Evolutionary conservation across 1,140 invertebrate species (phyloP), one percentile per base, ranked within the genome.

Genomic region (Zophobas morio): DNA sequence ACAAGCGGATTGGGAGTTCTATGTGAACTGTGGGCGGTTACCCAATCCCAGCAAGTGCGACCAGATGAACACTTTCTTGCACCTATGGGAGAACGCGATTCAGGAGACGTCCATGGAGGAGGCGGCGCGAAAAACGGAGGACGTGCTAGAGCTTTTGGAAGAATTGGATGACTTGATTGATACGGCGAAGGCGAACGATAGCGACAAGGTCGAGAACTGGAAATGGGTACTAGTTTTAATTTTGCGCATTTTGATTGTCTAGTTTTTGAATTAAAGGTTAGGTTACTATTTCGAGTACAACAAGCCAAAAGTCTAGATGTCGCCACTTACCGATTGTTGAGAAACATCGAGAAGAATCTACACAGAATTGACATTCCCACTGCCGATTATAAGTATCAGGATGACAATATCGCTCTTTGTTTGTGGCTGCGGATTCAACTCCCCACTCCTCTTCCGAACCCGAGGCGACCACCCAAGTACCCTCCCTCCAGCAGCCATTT

Each of bases 11-110:
- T 93, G 92, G 92, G 76, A 87, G 37, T 87, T 89, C 42, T 92
- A 90, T 77, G 86, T 92, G 84, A 87, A 87, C 4, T 93, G 91
- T 80, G 90, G 91, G 63, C 89, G 90, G 34, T 84, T 93, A n/a
- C 92, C 92, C 0, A 89, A 92, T 83, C 89, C 91, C 0, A 85
- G 84, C 1, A 86, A 87, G 78, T 84, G 89, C 6, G 85, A 87
- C 2, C 87, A 91, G 70, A 86, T 93, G 82, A 90, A 91, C 71
- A 91, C 89, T 0, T 93, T 91, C 75, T 84, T 92, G 2, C 91
- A 90, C 80, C 83, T 91, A 4, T 92, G 91, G 91, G 86, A 88
- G 36, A 79, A 88, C 63, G 85, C 88, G 47, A 85, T 89, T 1
- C 84, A 88, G 1, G 75, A 84, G 2, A 85, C 87, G 6, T 86